Conservation (phyloP, 2,113 vertebrate genomes). For the Chlamydotis undulata region DNA sequence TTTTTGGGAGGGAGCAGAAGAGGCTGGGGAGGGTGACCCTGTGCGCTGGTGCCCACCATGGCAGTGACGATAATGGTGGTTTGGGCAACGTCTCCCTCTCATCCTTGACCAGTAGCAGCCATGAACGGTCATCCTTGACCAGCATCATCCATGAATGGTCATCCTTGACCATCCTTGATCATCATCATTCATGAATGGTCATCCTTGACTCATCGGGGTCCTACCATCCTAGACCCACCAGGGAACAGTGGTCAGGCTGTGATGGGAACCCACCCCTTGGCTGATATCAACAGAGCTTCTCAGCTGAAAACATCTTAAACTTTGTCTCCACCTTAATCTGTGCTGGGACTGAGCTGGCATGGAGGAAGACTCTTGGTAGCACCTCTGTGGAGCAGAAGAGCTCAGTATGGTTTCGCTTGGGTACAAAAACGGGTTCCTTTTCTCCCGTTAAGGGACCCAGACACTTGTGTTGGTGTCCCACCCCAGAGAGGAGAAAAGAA, state of each 20-base stretch:
- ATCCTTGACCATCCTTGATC: not conserved
- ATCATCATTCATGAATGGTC: not conserved
- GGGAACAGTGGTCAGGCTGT: rapidly evolving
- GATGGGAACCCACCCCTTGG: not conserved
- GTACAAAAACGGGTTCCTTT: not conserved
- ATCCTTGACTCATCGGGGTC: not conserved
- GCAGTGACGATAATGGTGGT: too few relatives aligned
- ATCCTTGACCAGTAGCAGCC: not conserved
- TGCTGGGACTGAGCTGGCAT: not conserved
- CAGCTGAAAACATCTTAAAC: not conserved
- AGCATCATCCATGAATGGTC: not conserved
- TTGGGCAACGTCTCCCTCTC: not conserved
- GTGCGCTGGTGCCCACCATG: not conserved
- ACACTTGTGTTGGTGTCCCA: not conserved
- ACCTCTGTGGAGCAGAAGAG: not conserved
- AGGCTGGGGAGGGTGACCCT: not conserved
- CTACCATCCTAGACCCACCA: too few relatives aligned
- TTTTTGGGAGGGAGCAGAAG: not conserved
- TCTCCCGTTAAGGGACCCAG: not conserved
- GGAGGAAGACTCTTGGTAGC: rapidly evolving
- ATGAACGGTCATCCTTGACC: not conserved
- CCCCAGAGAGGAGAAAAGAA: not conserved
- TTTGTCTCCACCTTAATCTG: not conserved
- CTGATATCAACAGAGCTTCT: not conserved
- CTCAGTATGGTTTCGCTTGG: not conserved